A percentile compares a stretch with the other conserved stretches of the same genome.
Conservation (phyloP, 2,113 vertebrate species). For the Arizona elegans region DNA sequence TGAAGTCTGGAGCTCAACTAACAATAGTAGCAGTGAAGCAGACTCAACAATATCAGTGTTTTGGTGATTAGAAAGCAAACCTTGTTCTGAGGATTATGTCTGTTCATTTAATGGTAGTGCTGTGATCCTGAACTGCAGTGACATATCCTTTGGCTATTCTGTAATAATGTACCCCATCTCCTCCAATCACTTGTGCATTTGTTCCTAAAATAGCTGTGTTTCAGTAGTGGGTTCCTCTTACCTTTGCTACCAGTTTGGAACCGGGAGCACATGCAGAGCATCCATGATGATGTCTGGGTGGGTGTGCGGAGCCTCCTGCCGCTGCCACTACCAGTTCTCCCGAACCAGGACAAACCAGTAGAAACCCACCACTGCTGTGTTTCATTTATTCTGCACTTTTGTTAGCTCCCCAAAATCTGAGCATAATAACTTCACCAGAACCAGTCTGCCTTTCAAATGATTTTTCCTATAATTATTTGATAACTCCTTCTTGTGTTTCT, state of each 20-base stretch:
- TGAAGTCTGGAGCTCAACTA: not conserved
- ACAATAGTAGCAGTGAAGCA: not conserved
- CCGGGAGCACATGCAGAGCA: no score
- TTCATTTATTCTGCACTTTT: no score
- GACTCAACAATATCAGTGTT: not conserved
- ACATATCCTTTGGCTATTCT: not conserved
- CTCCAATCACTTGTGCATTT: not conserved
- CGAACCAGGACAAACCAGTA: no score
- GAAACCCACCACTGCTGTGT: no score
- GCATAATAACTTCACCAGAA: not conserved
- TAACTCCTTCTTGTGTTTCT: not conserved
- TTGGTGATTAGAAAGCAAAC: not conserved
- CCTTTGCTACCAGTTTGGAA: no score
- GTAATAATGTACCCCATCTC: not conserved
- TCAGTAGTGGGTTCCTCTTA: no score
- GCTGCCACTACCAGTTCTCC: no score
- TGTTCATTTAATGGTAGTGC: not conserved
- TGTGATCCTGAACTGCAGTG: slow-evolving; percentile 25
- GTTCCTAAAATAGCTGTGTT: not conserved
- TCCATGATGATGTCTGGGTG: no score
- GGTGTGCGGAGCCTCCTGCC: no score
- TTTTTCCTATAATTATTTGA: not conserved
- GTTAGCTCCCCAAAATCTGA: not conserved
- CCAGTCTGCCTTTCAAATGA: not conserved
- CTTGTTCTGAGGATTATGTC: not conserved